phyloP scores from a whole-genome alignment of 2,113 vertebrate genomes.

The Microcebus jonahi region DNA sequence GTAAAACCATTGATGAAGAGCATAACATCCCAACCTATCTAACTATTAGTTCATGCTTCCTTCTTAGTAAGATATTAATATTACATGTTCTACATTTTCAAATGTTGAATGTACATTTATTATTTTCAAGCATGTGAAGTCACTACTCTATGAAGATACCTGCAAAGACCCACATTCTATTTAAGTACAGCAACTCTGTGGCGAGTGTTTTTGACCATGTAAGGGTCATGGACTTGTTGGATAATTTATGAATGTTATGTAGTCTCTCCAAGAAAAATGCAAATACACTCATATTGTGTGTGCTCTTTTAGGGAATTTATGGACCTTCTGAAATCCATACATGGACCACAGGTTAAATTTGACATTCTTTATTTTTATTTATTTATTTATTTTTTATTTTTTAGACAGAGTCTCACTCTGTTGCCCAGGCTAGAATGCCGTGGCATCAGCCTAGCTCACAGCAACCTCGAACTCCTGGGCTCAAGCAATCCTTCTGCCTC shows the following conservation, averaged over 20 bases:
- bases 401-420: no score
- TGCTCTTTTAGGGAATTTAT: not conserved
- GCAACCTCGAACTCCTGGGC: no score
- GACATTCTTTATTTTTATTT: not conserved
- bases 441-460: no score
- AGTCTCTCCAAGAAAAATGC: not conserved
- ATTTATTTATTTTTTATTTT: not conserved
- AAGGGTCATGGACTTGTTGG: not conserved
- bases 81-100: not conserved
- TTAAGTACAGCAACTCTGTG: not conserved
- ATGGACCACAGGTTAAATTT: not conserved
- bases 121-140: not conserved
- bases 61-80: not conserved
- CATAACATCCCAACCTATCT: not conserved
- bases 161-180: not conserved
- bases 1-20: not conserved
- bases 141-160: not conserved
- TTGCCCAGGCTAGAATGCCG: no score
- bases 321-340: not conserved
- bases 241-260: not conserved
- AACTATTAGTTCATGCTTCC: not conserved
- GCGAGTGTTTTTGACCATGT: not conserved
- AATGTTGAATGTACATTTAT: not conserved
- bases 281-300: not conserved
- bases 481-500: no score